These are phyloP conservation scores for Zaprionus lachaisei DNA, from an alignment of 1,140 invertebrate genomes.

Conservation along the genomic window DNA sequence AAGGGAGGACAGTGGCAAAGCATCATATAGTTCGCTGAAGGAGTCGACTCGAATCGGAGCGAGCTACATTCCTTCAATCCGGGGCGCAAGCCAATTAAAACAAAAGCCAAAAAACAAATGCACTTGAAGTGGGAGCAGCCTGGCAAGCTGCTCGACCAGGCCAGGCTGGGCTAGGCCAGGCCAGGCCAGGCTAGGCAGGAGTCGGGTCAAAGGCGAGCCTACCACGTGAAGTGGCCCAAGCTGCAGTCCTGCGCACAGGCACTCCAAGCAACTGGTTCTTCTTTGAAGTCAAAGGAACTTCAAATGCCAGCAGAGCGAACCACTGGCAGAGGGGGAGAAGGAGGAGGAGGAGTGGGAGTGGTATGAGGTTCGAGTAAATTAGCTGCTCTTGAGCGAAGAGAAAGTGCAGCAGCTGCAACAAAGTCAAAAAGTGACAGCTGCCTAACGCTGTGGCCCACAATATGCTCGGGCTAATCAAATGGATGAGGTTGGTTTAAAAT, in stretches of 20 bases:
- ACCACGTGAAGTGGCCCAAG: slow-evolving; percentile 67
- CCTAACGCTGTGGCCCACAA: slow-evolving; percentile 25
- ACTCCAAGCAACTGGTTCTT: slow-evolving; percentile 79
- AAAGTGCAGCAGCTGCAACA: slow-evolving; percentile 14
- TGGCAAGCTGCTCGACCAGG: slow-evolving; percentile 15
- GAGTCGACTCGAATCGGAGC: slow-evolving; percentile 48
- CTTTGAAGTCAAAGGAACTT: slow-evolving; percentile 78
- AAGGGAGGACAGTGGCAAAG: not conserved
- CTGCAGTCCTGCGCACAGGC: slow-evolving; percentile 30
- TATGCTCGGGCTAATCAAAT: slow-evolving; percentile 47
- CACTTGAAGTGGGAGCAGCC: slow-evolving; percentile 56
- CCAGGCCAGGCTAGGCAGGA: slow-evolving; percentile 13
- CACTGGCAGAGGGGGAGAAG: not conserved
- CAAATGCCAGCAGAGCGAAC: slow-evolving; percentile 19
- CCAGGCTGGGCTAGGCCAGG: slow-evolving; percentile 13
- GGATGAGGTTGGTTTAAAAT: slow-evolving; percentile 8
- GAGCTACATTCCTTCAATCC: slow-evolving; percentile 60
- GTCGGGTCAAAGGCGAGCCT: slow-evolving; percentile 65
- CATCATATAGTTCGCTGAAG: slow-evolving; percentile 61
- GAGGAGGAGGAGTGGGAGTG: not conserved
- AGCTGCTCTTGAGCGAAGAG: slow-evolving; percentile 58
- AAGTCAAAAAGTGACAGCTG: slow-evolving; percentile 51
- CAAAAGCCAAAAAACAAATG: slow-evolving; percentile 83
- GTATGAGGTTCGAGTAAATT: slow-evolving; percentile 66
- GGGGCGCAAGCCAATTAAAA: slow-evolving; percentile 76